Percentiles rank a stretch among this genome's conserved stretches.
phyloP scores from a whole-genome alignment of 2,888 invertebrate genomes.

The Uloborus plumipes region DNA sequence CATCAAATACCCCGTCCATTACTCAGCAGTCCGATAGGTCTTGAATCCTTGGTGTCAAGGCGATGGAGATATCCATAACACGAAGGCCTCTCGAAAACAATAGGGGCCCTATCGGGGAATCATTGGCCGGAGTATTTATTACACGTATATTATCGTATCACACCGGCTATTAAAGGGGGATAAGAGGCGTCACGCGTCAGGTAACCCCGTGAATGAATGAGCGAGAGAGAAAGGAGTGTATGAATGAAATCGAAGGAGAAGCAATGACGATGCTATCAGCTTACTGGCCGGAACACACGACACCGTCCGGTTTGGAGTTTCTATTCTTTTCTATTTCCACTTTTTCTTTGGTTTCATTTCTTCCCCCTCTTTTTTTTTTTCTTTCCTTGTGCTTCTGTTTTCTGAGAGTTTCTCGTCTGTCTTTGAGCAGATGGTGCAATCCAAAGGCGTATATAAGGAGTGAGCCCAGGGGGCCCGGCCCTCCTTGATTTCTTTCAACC shows the following conservation, averaged over 20 bases:
- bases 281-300: constrained; percentile 51
- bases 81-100: constrained; percentile 19
- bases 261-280: constrained; percentile 49
- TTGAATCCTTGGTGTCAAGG: too few relatives aligned
- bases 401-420: too few relatives aligned
- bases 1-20: too few relatives aligned
- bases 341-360: too few relatives aligned
- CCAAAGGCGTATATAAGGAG: too few relatives aligned
- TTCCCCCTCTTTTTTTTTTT: too few relatives aligned
- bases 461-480: too few relatives aligned
- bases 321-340: constrained; percentile 14
- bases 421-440: too few relatives aligned
- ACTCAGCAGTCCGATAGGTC: too few relatives aligned
- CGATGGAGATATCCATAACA: too few relatives aligned
- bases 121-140: constrained; percentile 57
- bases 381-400: too few relatives aligned
- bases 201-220: constrained; percentile 43
- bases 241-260: constrained; percentile 12
- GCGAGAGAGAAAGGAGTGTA: constrained; percentile 30
- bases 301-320: constrained; percentile 53
- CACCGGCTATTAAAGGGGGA: constrained; percentile 48
- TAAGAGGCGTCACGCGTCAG: constrained; percentile 57
- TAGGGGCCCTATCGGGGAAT: constrained; percentile 23
- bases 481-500: too few relatives aligned
- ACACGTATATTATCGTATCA: constrained; percentile 53